Conservation (phyloP, 2,797 vertebrate genomes). For the Selene dorsalis region DNA sequence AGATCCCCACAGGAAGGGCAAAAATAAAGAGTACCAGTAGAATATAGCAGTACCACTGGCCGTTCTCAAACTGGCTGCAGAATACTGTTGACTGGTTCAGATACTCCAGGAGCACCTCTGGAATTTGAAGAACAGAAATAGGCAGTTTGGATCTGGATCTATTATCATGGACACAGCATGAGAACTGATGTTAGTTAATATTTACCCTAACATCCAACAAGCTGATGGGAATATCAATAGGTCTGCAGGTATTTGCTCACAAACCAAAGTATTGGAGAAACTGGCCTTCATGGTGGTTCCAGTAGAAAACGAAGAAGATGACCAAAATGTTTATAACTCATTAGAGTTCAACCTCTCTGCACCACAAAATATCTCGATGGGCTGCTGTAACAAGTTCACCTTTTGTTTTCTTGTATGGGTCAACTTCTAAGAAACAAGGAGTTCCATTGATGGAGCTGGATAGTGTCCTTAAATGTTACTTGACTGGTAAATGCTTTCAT, state of each 20-base stretch:
- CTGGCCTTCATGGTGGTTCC: background rate
- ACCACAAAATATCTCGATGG: background rate
- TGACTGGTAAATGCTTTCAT: background rate
- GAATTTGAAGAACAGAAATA: constrained; percentile 31
- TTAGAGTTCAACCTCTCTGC: background rate
- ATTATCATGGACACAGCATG: background rate
- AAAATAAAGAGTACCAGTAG: constrained; percentile 78
- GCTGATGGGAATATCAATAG: background rate
- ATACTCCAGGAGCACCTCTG: constrained; percentile 55
- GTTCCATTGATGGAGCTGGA: background rate
- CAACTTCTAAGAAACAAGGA: background rate
- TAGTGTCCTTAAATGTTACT: background rate
- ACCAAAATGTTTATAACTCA: too few relatives aligned
- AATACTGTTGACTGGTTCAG: constrained; percentile 70
- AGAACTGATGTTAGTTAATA: background rate
- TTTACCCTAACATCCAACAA: too few relatives aligned
- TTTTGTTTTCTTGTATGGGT: background rate
- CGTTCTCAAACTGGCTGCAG: constrained; percentile 74
- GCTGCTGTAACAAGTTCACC: too few relatives aligned
- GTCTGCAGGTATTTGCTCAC: background rate
- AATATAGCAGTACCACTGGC: constrained; percentile 84
- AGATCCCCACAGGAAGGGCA: constrained; percentile 81
- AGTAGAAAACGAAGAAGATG: background rate
- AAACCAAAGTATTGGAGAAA: background rate
- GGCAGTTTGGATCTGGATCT: background rate